Evolutionary conservation across 2,797 vertebrate species (phyloP), one percentile per base, ranked within the genome.

Genomic region (Pelobates cultripes): DNA sequence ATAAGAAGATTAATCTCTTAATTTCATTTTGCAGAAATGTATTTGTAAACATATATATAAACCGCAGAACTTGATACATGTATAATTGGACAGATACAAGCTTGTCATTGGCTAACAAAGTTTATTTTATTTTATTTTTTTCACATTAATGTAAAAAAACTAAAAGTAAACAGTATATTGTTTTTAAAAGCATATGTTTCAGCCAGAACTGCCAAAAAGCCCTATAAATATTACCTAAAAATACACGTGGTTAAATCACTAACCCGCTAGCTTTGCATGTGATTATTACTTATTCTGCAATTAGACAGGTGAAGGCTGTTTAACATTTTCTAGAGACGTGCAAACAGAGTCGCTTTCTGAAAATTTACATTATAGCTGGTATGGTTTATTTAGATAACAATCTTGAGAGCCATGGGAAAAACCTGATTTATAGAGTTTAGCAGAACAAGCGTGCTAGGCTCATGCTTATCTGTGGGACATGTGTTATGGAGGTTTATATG

Each of bases 381-480:
- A 42, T 15, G 3, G 75, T 82, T 82, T 81, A 81, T 81, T 81
- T 81, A 61, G 75, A 81, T 73, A 76, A 51, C 53, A 64, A 60
- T 76, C 44, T 51, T 43, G 67, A 76, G 79, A 51, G 15, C 28
- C 43, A 51, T 71, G 73, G 75, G 53, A 76, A 81, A 71, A 47
- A 53, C 53, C 67, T 51, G 43, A 64, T 61, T 77, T 64, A 40
- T 40, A 40, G 14, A 61, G 12, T 42, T 28, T 66, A n/a, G 51
- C 42, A 78, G 51, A 55, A 47, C 69, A 57, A 4, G 63, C 75
- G 45, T 57, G 70, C 70, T 55, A 47, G 17, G 80, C 83, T 43
- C 7, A 80, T 87, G 81, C 63, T 86, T 87, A 88, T 90, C 88
- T 79, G 85, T 41, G 69, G 85, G 64, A 86, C 85, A 87, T 71